A percentile compares a stretch with the other conserved stretches of the same genome.
phyloP scores from a whole-genome alignment of 1,140 invertebrate genomes.

The Ericerus pela region DNA sequence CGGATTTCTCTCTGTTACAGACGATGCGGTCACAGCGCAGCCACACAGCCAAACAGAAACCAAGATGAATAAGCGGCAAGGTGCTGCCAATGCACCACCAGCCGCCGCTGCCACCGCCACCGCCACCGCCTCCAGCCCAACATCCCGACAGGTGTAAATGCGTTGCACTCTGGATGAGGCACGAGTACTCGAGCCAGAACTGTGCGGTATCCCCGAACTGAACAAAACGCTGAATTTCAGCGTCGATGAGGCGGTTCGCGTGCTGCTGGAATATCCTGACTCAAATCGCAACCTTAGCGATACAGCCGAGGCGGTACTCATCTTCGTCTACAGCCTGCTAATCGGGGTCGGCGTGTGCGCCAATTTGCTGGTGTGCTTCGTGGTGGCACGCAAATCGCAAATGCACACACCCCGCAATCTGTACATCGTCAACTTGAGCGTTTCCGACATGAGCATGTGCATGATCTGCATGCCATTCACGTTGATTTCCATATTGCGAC shows the following conservation, averaged over 20 bases:
- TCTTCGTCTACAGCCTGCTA: conserved; percentile 29
- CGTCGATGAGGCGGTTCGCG: neutral
- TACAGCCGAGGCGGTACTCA: conserved; percentile 21
- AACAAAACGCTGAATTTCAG: conserved; percentile 1
- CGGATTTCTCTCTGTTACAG: too few species aligned
- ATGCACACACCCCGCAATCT: conserved; percentile 38
- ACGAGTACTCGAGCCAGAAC: neutral
- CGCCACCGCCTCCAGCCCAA: neutral
- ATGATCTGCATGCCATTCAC: conserved; percentile 42
- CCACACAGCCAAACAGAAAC: too few species aligned
- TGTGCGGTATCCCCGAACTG: neutral
- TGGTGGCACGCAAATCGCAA: conserved; percentile 28
- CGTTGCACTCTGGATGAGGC: neutral
- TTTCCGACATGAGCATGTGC: conserved; percentile 42
- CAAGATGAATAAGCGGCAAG: too few species aligned
- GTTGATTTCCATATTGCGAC: conserved; percentile 31
- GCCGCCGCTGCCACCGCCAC: too few species aligned
- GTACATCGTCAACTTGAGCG: conserved; percentile 43
- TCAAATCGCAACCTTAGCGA: neutral
- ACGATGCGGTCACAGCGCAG: too few species aligned
- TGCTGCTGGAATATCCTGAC: neutral
- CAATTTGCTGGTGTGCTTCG: conserved; percentile 32
- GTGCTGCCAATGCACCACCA: too few species aligned
- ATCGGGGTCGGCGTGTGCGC: conserved; percentile 31
- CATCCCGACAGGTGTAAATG: neutral